Conservation (phyloP, 2,113 vertebrate genomes). For the Cyphotilapia sp. region DNA sequence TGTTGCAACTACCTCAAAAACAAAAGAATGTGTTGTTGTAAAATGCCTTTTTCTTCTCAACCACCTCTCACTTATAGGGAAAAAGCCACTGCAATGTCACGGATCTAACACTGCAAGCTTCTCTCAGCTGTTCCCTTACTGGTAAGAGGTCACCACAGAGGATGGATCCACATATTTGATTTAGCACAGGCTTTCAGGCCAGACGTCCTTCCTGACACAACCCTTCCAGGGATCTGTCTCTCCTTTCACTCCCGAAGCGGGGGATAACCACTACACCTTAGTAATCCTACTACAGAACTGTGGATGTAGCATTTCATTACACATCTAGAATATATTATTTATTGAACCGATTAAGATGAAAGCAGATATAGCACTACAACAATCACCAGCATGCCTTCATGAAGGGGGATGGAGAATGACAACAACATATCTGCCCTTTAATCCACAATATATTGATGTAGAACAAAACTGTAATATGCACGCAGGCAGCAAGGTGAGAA, state of each 20-base stretch:
- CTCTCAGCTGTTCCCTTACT: background rate
- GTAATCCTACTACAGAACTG: background rate
- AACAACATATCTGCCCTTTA: background rate
- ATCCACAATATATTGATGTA: background rate
- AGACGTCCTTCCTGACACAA: background rate
- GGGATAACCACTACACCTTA: background rate
- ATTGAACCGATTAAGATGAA: background rate
- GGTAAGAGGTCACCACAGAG: background rate
- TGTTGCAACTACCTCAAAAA: background rate
- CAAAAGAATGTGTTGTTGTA: background rate
- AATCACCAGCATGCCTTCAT: background rate
- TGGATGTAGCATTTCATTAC: background rate
- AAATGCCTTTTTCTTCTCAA: background rate
- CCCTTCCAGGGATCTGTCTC: background rate
- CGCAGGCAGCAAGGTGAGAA: background rate
- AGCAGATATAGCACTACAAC: background rate
- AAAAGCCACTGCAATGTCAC: background rate
- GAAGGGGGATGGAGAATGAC: background rate
- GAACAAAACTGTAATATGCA: background rate
- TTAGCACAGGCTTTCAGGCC: background rate
- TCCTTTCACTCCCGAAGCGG: background rate
- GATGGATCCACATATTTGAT: background rate
- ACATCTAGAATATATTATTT: background rate
- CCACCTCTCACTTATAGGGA: background rate
- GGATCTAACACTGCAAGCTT: background rate